phyloP scores from a whole-genome alignment of 2,888 invertebrate genomes.

The Eupithecia vulgata region DNA sequence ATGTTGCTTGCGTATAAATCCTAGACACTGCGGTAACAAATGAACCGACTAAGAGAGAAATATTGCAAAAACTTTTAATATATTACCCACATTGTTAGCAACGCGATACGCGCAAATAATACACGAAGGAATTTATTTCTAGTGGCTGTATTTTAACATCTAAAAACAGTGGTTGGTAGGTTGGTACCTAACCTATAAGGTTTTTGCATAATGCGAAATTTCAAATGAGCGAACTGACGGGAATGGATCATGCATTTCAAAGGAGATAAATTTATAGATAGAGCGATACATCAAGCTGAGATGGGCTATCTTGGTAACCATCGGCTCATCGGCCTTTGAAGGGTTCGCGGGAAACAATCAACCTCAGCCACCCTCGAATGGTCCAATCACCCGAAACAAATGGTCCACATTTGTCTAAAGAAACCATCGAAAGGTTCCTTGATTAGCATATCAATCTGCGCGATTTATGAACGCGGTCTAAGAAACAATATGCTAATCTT shows the following conservation, averaged over 20 bases:
- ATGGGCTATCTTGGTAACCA: conserved; percentile 67
- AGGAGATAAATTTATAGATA: conserved; percentile 40
- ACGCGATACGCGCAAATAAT: conserved; percentile 47
- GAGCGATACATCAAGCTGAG: conserved; percentile 56
- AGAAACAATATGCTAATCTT: conserved; percentile 18
- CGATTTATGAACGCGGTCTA: conserved; percentile 1
- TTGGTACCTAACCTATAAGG: neutral
- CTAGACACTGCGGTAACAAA: conserved; percentile 73
- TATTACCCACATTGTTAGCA: conserved; percentile 70
- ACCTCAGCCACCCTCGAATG: conserved; percentile 67
- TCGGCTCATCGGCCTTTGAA: conserved; percentile 64
- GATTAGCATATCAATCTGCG: conserved; percentile 12
- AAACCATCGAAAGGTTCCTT: conserved; percentile 34
- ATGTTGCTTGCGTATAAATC: conserved; percentile 78
- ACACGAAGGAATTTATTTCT: conserved; percentile 2
- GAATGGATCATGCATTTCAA: conserved; percentile 20
- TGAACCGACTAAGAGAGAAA: conserved; percentile 71
- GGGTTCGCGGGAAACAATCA: conserved; percentile 81
- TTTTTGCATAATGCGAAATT: conserved; percentile 12
- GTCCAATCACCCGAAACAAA: conserved; percentile 80
- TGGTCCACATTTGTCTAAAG: conserved; percentile 63
- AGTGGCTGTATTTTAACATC: neutral
- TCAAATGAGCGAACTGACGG: conserved; percentile 18
- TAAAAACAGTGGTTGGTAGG: neutral
- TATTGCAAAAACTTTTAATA: conserved; percentile 77